Evolutionary conservation across 2,888 invertebrate genomes (phyloP), one percentile per base, ranked within the genome.

Genomic region (Scaptomyza polygonia): DNA sequence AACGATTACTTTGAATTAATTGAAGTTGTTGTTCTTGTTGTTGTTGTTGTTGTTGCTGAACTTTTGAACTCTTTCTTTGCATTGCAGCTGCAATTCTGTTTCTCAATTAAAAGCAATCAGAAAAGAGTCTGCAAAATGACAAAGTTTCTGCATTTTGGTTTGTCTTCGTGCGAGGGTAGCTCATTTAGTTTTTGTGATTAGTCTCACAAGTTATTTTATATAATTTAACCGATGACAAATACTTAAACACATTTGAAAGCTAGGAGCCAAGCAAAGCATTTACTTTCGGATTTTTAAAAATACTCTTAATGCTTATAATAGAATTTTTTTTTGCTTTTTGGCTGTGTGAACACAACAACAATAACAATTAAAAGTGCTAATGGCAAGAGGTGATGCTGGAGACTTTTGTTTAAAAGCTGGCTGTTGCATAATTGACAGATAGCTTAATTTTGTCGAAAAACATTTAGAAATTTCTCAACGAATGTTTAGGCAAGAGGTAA

Each of bases 51-150:
- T 59, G 32, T 11, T 57, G 69, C 30, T 70, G 64, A 77, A 59
- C 78, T 80, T 58, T 67, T 68, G 70, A 75, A 80, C 80, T 66
- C 65, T 25, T 25, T 29, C 34, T 39, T 18, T 62, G 49, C 67
- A 18, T 39, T 16, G 45, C 49, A 32, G 25, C 49, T 49, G 49
- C 61, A 53, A 56, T 34, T 57, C 36, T 16, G 11, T n/a, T 67
- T 56, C 18, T 72, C 61, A 80, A 83, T 80, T 80, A 58, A 58
- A 67, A 44, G 45, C 68, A 80, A 80, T 83, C 67, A 72, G 68
- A 55, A 25, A 27, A 8, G 43, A 39, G 40, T 40, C 57, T 43
- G 58, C 55, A 18, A 32, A 54, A 45, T 49, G 52, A 57, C 59
- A 65, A 57, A 48, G 55, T 14, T 51, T 34, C 32, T 74, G 82